Base-by-base conservation (phyloP, 2,113 vertebrate species). In the Oreochromis tanganicae region DNA sequence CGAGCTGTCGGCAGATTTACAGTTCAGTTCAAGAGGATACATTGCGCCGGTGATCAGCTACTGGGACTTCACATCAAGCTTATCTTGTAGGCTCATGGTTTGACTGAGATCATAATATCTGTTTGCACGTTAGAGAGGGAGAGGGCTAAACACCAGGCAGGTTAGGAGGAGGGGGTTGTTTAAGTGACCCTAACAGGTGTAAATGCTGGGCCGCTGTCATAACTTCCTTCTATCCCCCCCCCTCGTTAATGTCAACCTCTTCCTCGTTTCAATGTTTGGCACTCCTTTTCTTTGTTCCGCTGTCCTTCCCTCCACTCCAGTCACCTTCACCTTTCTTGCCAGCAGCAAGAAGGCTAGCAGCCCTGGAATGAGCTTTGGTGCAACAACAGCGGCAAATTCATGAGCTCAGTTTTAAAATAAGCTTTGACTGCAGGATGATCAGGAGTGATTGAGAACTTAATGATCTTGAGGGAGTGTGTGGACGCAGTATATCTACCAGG, bases 171-270 rank as follows among this genome's bases (percentile, higher is more conserved):
- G 63, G 79, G 46, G 68, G 16, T 88, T 83, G 88, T 89, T 85
- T 63, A 78, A 89, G 80, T 81, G 88, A 90, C 81, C 83, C 52
- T 52, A 90, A 84, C 91, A 89, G 91, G 85, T 89, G 89, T 88
- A 66, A 79, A 87, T 86, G 9, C 55, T n/a, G 7, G 43, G 71
- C 16, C 0, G 10, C 71, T 50, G 27, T 32, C 43, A 78, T 19
- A 32, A 50, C 38, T 24, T 21, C 50, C 80, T 38, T 46, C 83
- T 71, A 50, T 78, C 24, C 24, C 57, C 61, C 78, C 14, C 27
- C 80, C 80, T 46, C 3, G 6, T 56, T 46, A 50, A 81, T 86
- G 81, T 84, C 83, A 55, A 7, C 61, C 57, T 89, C 27, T 84
- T 79, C 79, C 63, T 82, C 34, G 56, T 80, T 81, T 32, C 2